Conservation (phyloP, 2,113 vertebrate species). For the Melospiza georgiana region DNA sequence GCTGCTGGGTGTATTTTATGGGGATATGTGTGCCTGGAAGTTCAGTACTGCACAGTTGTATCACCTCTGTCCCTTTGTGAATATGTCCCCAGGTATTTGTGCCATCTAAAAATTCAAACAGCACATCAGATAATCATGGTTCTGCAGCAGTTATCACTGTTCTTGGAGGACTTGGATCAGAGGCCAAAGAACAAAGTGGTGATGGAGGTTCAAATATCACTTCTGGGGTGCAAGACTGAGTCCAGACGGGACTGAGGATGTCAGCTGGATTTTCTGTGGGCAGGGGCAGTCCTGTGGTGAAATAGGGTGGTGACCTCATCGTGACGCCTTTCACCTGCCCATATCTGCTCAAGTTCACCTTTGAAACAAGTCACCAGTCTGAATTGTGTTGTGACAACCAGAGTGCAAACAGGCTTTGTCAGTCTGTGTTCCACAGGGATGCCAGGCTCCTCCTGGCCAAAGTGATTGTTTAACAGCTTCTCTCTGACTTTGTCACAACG, state of each 20-base stretch:
- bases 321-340: not conserved
- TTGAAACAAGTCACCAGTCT: constrained; percentile 4
- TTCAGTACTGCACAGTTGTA: not conserved
- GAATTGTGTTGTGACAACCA: constrained; percentile 17
- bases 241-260: not conserved
- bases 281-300: not conserved
- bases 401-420: not conserved
- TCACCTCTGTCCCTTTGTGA: not conserved
- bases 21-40: not conserved
- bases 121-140: not conserved
- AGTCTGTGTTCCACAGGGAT: not conserved
- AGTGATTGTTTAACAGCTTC: not conserved
- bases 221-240: not conserved
- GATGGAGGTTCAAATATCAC: not conserved
- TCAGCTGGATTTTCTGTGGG: not conserved
- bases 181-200: not conserved
- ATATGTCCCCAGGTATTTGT: not conserved
- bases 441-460: not conserved
- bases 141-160: not conserved
- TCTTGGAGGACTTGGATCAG: not conserved
- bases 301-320: not conserved
- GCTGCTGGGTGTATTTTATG: not conserved
- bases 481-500: not conserved
- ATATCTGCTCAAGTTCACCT: constrained; percentile 30
- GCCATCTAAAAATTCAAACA: not conserved